Base-by-base conservation (phyloP, 2,888 invertebrate species). In the Lucinisca nassula region DNA sequence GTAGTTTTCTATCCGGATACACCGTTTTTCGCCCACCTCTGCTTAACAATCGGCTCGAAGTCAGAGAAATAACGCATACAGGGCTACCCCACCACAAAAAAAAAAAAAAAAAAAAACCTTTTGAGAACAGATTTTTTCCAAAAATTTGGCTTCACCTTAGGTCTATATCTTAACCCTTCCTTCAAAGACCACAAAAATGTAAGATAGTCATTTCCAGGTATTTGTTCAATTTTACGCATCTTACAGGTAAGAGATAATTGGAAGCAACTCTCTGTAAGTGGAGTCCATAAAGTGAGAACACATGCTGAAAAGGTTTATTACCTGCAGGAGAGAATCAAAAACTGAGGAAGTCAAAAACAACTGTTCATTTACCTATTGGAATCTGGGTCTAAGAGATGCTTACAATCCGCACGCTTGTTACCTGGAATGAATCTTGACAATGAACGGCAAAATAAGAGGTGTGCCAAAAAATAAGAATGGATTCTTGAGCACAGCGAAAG, bases 381-480 rank as follows among this genome's bases (percentile, higher is more conserved):
- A 67, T 67, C 67, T 67, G 67, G 17, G 4, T 4, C 35, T 12
- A 35, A 30, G 35, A 67, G 67, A 67, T 67, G 67, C 67, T 67
- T 67, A 24, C 67, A 67, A 67, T 67, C 67, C 67, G 35, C 4
- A 4, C 35, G 67, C 67, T 3, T 67, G 67, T 67, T 67, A 67
- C 35, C 24, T 6, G 67, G 67, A 67, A 67, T 67, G 35, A 67
- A 32, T 67, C 21, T 67, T 67, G 67, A 67, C 67, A 67, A 67
- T 67, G 67, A 67, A 67, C 67, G 67, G 67, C 10, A 67, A 67
- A 67, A 35, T 67, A 4, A 32, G 30, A 67, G 4, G 35, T 35
- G 32, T 67, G 67, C 67, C 67, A 67, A 67, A 67, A 67, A 67
- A 35, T 67, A 67, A 67, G 67, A 67, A 67, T 21, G 67, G 67